phyloP scores from a whole-genome alignment of 2,113 vertebrate species.

The Rhinoptilus africanus region DNA sequence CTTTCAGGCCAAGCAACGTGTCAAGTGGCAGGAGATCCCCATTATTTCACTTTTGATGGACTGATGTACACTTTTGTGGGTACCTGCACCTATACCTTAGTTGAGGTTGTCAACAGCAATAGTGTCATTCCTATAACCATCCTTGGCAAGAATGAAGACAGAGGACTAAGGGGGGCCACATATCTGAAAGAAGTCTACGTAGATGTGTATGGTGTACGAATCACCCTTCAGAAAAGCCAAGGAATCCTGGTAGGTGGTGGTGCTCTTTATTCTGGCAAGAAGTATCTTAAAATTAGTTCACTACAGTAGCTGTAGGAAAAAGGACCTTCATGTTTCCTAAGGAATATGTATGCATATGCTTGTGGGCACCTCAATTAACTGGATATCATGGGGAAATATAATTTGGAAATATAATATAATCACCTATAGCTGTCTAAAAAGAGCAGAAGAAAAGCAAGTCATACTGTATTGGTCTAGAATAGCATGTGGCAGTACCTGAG shows the following conservation, averaged over 20 bases:
- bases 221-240: conserved; percentile 83
- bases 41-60: conserved; percentile 90
- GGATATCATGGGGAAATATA: not conserved
- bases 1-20: conserved; percentile 81
- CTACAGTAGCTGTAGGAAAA: not conserved
- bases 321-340: not conserved
- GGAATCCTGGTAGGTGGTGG: conserved; percentile 77
- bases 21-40: conserved; percentile 86
- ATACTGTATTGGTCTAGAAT: not conserved
- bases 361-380: not conserved
- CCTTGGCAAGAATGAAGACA: conserved; percentile 87
- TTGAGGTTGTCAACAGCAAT: conserved; percentile 76
- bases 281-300: not conserved
- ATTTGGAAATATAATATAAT: too few species aligned
- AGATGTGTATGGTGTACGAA: conserved; percentile 70
- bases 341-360: not conserved
- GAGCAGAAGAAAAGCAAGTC: not conserved
- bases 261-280: not conserved
- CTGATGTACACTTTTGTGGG: conserved; percentile 88
- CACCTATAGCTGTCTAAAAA: not conserved
- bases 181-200: conserved; percentile 83
- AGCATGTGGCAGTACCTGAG: not conserved
- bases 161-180: conserved; percentile 82
- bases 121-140: conserved; percentile 80
- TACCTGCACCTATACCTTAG: conserved; percentile 90